Evolutionary conservation across 2,888 invertebrate genomes (phyloP).

Genomic region (Cactoblastis cactorum): DNA sequence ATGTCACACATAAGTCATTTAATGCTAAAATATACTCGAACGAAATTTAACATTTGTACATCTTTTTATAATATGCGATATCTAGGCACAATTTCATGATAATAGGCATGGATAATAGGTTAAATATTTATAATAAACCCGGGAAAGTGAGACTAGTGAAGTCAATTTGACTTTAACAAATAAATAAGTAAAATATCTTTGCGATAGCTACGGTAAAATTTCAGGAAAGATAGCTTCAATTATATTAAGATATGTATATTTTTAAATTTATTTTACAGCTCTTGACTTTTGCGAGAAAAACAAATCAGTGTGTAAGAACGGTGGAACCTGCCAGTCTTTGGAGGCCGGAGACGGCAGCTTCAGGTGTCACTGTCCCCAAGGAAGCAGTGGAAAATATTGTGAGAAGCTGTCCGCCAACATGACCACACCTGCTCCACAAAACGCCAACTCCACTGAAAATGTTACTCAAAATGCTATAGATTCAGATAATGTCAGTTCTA

Average conservation of each 20-base stretch:
- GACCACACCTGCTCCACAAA: constrained; percentile 34
- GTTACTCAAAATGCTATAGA: constrained; percentile 15
- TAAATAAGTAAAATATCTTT: no score
- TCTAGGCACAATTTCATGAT: no score
- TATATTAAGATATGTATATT: not conserved
- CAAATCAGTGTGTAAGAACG: constrained; percentile 86
- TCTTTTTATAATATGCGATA: no score
- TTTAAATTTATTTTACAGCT: constrained; percentile 71
- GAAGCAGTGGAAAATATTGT: constrained; percentile 87
- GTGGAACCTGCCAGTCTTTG: constrained; percentile 88
- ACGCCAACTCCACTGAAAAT: constrained; percentile 26
- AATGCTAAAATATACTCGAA: no score
- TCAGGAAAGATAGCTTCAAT: no score
- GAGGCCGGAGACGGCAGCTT: constrained; percentile 87
- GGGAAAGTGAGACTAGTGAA: no score
- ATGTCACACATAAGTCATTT: no score
- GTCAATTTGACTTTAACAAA: no score
- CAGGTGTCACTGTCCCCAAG: constrained; percentile 87
- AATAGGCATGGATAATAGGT: no score
- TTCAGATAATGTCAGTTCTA: not conserved
- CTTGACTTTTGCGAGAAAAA: constrained; percentile 91
- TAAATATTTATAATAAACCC: no score
- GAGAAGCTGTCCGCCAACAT: constrained; percentile 76
- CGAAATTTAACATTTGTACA: no score
- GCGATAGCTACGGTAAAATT: no score